A percentile compares a stretch with the other conserved stretches of the same genome.
Conservation (phyloP, 1,140 invertebrate genomes). For the Ceratosolen fusciceps region DNA sequence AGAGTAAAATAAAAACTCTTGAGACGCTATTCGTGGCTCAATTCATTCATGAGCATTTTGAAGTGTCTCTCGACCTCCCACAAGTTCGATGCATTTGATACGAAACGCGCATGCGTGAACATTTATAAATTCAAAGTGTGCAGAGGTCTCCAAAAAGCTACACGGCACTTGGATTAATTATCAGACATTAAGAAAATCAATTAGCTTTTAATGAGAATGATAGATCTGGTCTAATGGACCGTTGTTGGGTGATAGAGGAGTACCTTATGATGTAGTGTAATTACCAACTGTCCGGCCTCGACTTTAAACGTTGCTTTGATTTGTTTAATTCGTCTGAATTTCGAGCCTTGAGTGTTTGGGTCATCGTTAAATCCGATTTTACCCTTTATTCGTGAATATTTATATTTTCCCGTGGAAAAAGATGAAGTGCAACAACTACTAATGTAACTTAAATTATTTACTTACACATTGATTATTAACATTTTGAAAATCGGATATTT, state of each 20-base stretch:
- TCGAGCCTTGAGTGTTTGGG: no score
- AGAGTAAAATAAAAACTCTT: not conserved
- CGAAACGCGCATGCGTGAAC: no score
- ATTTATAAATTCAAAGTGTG: no score
- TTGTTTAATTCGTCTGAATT: not conserved
- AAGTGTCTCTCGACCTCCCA: not conserved
- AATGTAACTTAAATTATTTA: no score
- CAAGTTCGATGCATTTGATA: not conserved
- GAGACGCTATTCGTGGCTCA: not conserved
- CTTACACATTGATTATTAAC: no score
- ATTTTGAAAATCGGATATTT: no score
- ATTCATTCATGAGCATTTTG: not conserved
- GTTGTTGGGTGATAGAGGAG: not conserved
- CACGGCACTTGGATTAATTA: constrained; percentile 50
- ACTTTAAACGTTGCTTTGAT: not conserved
- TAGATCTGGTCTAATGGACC: not conserved
- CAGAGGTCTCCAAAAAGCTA: not conserved
- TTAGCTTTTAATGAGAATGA: constrained; percentile 52
- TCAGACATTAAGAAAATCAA: constrained; percentile 59
- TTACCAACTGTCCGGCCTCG: not conserved
- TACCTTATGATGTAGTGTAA: not conserved
- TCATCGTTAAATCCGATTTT: no score
- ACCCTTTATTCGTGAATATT: no score
- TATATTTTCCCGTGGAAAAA: no score
- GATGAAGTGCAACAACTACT: no score